A percentile compares a stretch with the other conserved stretches of the same genome.
phyloP scores from a whole-genome alignment of 1,140 invertebrate species.

The Hyposmocoma kahamanoa region DNA sequence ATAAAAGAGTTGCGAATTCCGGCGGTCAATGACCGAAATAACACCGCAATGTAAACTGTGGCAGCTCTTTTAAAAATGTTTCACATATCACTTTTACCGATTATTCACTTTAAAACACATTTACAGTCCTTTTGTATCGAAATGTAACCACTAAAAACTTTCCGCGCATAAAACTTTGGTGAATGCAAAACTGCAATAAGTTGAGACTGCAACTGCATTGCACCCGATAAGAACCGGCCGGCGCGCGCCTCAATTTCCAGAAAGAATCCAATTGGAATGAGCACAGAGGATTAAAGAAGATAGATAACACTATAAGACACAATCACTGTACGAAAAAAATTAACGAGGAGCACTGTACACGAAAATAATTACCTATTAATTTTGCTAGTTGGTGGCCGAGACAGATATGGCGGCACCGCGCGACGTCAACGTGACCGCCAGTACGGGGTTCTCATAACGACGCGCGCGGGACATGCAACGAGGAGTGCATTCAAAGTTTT shows the following conservation, averaged over 20 bases:
- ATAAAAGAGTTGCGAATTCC: conserved; percentile 68
- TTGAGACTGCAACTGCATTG: conserved; percentile 73
- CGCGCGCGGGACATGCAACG: conserved; percentile 81
- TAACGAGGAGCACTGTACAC: conserved; percentile 57
- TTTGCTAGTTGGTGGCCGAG: conserved; percentile 82
- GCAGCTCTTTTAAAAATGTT: conserved; percentile 56
- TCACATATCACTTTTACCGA: conserved; percentile 57
- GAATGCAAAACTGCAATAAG: conserved; percentile 72
- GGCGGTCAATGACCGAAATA: conserved; percentile 74
- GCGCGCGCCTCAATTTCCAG: conserved; percentile 68
- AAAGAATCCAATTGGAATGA: conserved; percentile 65
- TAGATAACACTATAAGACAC: conserved; percentile 55
- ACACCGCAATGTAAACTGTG: conserved; percentile 64
- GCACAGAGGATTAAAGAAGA: conserved; percentile 39
- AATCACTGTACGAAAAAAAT: conserved; percentile 50
- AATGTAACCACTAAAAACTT: conserved; percentile 62
- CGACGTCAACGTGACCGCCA: conserved; percentile 85
- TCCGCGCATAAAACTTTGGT: conserved; percentile 68
- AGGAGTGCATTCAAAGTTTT: conserved; percentile 73
- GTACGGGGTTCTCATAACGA: conserved; percentile 84
- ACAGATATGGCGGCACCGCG: conserved; percentile 75
- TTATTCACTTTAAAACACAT: conserved; percentile 64
- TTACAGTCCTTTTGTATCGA: conserved; percentile 45
- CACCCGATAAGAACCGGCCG: conserved; percentile 73
- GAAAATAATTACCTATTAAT: conserved; percentile 74